Percentiles rank a stretch among this genome's conserved stretches.
These are phyloP conservation scores for Antheraea assamensis DNA, from an alignment of 2,888 invertebrate genomes.

Conservation along the genomic window DNA sequence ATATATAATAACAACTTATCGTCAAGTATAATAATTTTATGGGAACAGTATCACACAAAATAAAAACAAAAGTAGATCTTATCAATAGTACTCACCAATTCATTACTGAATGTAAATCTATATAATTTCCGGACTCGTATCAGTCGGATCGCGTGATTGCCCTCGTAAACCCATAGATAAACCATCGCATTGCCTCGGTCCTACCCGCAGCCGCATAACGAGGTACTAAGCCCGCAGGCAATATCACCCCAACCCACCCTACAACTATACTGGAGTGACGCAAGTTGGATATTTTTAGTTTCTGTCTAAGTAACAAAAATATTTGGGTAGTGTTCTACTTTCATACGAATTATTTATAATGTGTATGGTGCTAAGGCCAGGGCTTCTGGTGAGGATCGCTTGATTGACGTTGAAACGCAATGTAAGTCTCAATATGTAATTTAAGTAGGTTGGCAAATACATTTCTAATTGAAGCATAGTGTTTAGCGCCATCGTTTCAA, in stretches of 20 bases:
- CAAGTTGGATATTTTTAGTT: neutral
- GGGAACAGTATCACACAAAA: neutral
- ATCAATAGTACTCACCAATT: neutral
- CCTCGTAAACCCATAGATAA: conserved; percentile 7
- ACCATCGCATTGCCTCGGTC: neutral
- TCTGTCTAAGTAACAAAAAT: neutral
- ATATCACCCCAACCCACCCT: neutral
- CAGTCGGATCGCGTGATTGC: conserved; percentile 14
- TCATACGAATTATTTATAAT: no score
- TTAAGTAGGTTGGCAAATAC: no score
- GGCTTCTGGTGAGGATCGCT: no score
- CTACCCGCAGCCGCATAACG: conserved; percentile 7
- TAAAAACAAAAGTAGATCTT: neutral
- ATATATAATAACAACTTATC: no score
- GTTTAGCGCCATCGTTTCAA: no score
- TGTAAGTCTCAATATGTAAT: no score
- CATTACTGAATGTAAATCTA: conserved; percentile 1
- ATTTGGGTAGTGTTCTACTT: no score
- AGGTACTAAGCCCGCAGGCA: neutral
- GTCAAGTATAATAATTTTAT: neutral
- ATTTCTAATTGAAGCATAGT: no score
- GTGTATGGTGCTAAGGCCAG: no score
- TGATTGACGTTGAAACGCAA: no score
- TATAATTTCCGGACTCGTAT: neutral
- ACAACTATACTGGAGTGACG: neutral